phyloP scores from a whole-genome alignment of 2,888 invertebrate species.

The Chesias legatella region DNA sequence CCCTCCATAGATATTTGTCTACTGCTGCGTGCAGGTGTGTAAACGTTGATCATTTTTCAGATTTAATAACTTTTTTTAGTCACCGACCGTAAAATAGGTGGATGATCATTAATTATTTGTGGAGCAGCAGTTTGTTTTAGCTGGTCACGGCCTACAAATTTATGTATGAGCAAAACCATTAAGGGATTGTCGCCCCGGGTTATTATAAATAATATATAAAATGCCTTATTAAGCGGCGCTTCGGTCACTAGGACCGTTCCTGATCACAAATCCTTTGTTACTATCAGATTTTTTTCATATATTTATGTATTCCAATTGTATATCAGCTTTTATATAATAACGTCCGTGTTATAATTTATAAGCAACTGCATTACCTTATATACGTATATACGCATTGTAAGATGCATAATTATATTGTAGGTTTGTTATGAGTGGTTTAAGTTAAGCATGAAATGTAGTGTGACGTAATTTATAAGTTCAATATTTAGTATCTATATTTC shows the following conservation, averaged over 20 bases:
- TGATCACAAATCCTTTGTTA: not conserved
- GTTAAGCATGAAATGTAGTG: too few relatives aligned
- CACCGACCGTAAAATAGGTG: constrained; percentile 71
- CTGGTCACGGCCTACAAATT: constrained; percentile 69
- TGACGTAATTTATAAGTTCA: too few relatives aligned
- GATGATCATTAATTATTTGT: constrained; percentile 71
- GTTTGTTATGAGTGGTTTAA: too few relatives aligned
- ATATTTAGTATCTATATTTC: too few relatives aligned
- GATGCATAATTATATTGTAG: too few relatives aligned
- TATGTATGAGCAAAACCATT: constrained; percentile 72
- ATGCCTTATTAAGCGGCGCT: constrained; percentile 16
- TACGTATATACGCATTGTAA: too few relatives aligned
- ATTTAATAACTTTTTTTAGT: constrained; percentile 64
- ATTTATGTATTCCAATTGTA: too few relatives aligned
- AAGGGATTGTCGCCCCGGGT: constrained; percentile 68
- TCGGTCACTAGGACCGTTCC: constrained; percentile 24
- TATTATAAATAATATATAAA: constrained; percentile 37
- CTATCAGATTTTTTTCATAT: too few relatives aligned
- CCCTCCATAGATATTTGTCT: constrained; percentile 16
- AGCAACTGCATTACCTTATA: too few relatives aligned
- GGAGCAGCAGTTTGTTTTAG: constrained; percentile 71
- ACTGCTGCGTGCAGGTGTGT: constrained; percentile 53
- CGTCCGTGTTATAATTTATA: too few relatives aligned
- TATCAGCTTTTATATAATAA: too few relatives aligned
- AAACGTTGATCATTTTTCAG: constrained; percentile 44